Base-by-base conservation (phyloP, 1,140 invertebrate genomes). In the Drosophila novamexicana region DNA sequence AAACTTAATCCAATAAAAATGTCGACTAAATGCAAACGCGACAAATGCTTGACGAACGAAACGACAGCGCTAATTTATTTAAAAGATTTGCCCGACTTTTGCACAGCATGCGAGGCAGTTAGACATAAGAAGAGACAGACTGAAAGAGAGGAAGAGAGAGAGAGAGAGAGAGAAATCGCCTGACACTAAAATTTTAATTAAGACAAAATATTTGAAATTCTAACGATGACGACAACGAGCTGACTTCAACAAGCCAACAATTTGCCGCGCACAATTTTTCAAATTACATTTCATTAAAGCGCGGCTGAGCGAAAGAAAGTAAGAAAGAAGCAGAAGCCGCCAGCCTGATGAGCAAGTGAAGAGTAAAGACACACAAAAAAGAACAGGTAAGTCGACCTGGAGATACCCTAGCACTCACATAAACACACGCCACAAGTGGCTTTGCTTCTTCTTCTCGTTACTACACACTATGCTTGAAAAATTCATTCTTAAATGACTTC, bases 1-100 rank as follows among this genome's bases (percentile, higher is more conserved):
- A 88, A 79, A 67, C 78, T 81, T 89, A 79, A 77, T 66, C 83
- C 83, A 88, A 88, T 88, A 89, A 88, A 88, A 88, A 83, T 89
- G 83, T 79, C 84, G 70, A 72, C 65, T 72, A 78, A 89, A 84
- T 84, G 74, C 80, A 79, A 80, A 79, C 71, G 73, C 83, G 79
- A 88, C 83, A 82, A 88, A 88, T 79, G 76, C 80, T 80, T 83
- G 79, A 88, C 73, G 83, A 77, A 79, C 85, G 75, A 75, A 77
- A 69, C 77, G 82, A 81, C 82, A 81, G 78, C 77, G 83, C 81
- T 88, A 85, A 88, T 85, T 85, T 85, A 85, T 81, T 77, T 86
- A 75, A 78, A 81, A 85, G 81, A 62, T 66, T 76, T 85, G 75
- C 74, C 82, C 81, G 80, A 82, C 81, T 82, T 84, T 84, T 86